Percentiles rank a stretch among this genome's conserved stretches.
These are phyloP conservation scores for Acrocephalus kingi DNA, from an alignment of 2,113 vertebrate species.

Conservation along the genomic window DNA sequence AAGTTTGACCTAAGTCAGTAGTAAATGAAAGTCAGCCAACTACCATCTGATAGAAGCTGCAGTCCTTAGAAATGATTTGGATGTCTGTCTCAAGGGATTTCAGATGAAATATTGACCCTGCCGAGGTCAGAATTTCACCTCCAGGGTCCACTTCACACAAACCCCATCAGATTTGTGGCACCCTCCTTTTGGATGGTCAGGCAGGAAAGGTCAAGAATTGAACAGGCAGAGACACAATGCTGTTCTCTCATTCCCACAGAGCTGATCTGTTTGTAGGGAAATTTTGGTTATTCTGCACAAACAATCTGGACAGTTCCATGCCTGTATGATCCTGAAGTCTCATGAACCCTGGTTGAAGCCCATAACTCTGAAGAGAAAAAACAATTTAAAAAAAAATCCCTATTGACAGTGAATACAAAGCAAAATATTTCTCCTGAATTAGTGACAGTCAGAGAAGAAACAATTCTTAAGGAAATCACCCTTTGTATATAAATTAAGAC, in stretches of 20 bases:
- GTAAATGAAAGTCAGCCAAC: constrained; percentile 56
- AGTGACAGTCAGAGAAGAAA: not conserved
- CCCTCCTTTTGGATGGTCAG: not conserved
- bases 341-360: not conserved
- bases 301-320: not conserved
- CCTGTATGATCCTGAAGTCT: not conserved
- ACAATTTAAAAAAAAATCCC: not conserved
- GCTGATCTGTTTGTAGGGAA: not conserved
- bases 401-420: not conserved
- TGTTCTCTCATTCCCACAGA: not conserved
- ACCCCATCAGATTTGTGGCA: not conserved
- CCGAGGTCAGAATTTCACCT: constrained; percentile 30
- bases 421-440: not conserved
- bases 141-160: not conserved
- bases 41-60: constrained; percentile 43
- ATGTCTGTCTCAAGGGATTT: constrained; percentile 7
- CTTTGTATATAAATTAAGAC: not conserved
- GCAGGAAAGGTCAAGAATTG: not conserved
- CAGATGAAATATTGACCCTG: constrained; percentile 25
- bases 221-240: not conserved
- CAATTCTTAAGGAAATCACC: not conserved
- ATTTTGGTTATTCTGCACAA: not conserved
- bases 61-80: constrained; percentile 1
- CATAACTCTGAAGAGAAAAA: not conserved
- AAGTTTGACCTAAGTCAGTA: constrained; percentile 51